Percentiles rank a stretch among this genome's conserved stretches.
phyloP scores from a whole-genome alignment of 2,113 vertebrate species.

The Cheilinus undulatus region DNA sequence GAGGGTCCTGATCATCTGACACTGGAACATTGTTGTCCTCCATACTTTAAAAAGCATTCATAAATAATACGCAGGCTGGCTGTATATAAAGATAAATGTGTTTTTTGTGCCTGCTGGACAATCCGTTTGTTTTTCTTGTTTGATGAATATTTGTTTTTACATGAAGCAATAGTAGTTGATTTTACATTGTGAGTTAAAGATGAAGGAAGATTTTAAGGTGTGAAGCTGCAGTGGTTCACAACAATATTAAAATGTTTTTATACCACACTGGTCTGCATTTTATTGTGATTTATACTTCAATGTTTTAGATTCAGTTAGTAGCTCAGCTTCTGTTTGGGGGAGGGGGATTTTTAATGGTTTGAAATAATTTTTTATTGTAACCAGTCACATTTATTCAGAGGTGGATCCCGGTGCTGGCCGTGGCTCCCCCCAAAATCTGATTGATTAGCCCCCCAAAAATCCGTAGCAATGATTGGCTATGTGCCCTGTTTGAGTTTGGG shows the following conservation, averaged over 20 bases:
- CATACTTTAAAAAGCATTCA: background rate
- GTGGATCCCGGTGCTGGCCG: too few relatives aligned
- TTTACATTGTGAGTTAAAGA: constrained; percentile 7
- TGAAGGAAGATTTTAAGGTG: background rate
- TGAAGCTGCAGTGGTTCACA: constrained; percentile 7
- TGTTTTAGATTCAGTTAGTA: background rate
- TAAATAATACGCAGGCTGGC: background rate
- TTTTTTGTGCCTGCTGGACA: constrained; percentile 17
- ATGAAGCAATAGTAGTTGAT: background rate
- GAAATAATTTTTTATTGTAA: too few relatives aligned
- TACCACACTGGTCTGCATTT: background rate
- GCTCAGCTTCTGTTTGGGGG: background rate
- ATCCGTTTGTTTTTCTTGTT: constrained; percentile 4
- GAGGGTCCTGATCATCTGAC: background rate
- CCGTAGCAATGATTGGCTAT: too few relatives aligned
- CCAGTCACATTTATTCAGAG: too few relatives aligned
- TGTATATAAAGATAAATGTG: background rate
- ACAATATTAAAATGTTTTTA: constrained; percentile 18
- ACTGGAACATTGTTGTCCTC: background rate
- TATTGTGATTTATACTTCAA: too few relatives aligned
- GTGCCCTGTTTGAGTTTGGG: too few relatives aligned
- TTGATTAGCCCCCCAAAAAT: too few relatives aligned
- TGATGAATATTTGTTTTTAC: constrained; percentile 14
- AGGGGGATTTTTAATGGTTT: too few relatives aligned
- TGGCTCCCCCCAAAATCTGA: too few relatives aligned